Base-by-base conservation (phyloP, 2,888 invertebrate species). In the Campoplex capitator region DNA sequence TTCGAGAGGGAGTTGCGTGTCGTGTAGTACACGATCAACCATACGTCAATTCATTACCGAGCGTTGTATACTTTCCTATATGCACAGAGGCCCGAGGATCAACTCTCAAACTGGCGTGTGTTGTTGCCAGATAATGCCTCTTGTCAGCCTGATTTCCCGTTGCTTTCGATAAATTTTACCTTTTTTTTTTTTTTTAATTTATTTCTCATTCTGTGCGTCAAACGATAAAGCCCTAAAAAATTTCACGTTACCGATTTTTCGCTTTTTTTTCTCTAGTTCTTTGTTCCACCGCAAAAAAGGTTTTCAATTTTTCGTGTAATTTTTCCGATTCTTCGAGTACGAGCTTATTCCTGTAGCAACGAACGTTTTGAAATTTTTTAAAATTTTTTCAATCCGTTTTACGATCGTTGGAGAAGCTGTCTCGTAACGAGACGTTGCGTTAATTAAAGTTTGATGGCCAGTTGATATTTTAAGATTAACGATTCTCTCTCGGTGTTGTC, bases 11-110 rank as follows among this genome's bases (percentile, higher is more conserved):
- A 65, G 54, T 42, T 23, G 65, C 54, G 38, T 78, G 67, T 62
- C 51, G 32, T 74, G 54, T 73, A 65, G 28, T 16, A 45, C 83
- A 67, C 67, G 83, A 58, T 65, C 42, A 54, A 42, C 51, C 73
- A 73, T 71, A 51, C 79, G 78, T 78, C 71, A 68, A 75, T 80
- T 71, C 71, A 77, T 78, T 78, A 78, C 78, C 84, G 65, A 78
- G 16, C 62, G 51, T 38, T 51, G 28, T 81, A 70, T 51, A 38
- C 13, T 28, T 23, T 51, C 67, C 28, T 65, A 58, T 68, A 58
- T 42, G 48, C 11, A 32, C 58, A 58, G 75, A 83, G 28, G 4
- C 71, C 51, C 71, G 48, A 42, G 75, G 75, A 76, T 62, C 62
- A 62, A 23, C 58, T 71, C 45, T 71, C 71, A 28, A 51, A 71